Evolutionary conservation across 2,113 vertebrate genomes (phyloP).

Genomic region (Taurulus bubalis): DNA sequence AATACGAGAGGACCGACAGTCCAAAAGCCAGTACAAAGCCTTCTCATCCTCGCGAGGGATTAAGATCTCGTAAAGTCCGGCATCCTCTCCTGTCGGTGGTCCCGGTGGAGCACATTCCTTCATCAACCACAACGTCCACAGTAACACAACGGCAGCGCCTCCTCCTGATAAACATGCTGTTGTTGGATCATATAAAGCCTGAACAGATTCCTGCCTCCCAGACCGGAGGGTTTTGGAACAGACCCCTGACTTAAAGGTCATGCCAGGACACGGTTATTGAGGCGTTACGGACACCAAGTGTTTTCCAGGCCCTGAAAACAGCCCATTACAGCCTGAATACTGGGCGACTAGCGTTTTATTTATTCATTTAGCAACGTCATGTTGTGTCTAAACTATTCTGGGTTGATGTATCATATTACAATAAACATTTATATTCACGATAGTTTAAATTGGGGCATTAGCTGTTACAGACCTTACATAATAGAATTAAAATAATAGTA

Average conservation of each 20-base stretch:
- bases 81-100: constrained; percentile 44
- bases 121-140: constrained; percentile 11
- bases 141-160: constrained; percentile 12
- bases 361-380: neutral
- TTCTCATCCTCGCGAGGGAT: constrained; percentile 23
- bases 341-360: neutral
- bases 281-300: neutral
- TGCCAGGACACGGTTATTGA: neutral
- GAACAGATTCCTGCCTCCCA: constrained; percentile 25
- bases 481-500: neutral
- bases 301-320: constrained; percentile 19
- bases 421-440: neutral
- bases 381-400: neutral
- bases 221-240: constrained; percentile 1
- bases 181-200: constrained; percentile 10
- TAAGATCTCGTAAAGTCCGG: constrained; percentile 51
- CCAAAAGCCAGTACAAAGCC: constrained; percentile 58
- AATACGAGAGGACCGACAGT: constrained; percentile 24
- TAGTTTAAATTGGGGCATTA: neutral
- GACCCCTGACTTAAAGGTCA: constrained; percentile 10
- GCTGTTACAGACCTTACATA: neutral
- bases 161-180: constrained; percentile 8
- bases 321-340: neutral
- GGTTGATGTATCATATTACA: neutral
- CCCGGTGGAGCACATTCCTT: constrained; percentile 35